Evolutionary conservation across 2,888 invertebrate genomes (phyloP).

Genomic region (Himalopsyche tibetana): DNA sequence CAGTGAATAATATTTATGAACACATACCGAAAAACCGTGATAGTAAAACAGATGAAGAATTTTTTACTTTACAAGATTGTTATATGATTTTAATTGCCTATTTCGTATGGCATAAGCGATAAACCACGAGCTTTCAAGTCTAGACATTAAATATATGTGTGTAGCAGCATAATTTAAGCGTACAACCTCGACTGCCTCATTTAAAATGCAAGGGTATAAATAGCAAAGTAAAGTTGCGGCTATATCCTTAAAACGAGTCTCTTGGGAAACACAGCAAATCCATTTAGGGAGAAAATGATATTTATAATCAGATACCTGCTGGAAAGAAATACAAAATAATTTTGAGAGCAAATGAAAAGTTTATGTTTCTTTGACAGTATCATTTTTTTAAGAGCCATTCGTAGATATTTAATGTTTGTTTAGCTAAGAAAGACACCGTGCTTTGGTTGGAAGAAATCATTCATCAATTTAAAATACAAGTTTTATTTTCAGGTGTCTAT

Average conservation of each 20-base stretch:
- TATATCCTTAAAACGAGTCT: constrained; percentile 48
- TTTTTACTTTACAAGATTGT: not conserved
- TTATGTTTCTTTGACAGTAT: not conserved
- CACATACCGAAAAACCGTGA: not conserved
- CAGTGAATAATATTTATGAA: too few relatives aligned
- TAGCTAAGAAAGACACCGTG: too few relatives aligned
- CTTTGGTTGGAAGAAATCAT: too few relatives aligned
- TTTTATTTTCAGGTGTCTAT: too few relatives aligned
- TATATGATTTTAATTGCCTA: not conserved
- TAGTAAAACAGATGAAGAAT: not conserved
- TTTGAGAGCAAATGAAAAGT: not conserved
- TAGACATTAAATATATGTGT: constrained; percentile 38
- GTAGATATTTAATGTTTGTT: too few relatives aligned
- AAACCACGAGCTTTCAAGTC: constrained; percentile 8
- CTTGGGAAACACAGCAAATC: constrained; percentile 39
- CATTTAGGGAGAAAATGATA: constrained; percentile 7
- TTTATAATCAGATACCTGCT: not conserved
- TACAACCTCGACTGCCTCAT: constrained; percentile 45
- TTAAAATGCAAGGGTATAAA: constrained; percentile 52
- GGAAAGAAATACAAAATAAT: constrained; percentile 41
- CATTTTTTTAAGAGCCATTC: too few relatives aligned
- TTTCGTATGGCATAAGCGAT: not conserved
- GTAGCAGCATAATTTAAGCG: not conserved
- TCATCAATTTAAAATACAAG: too few relatives aligned
- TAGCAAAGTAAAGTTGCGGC: constrained; percentile 48